phyloP scores from a whole-genome alignment of 2,113 vertebrate genomes.

The Marcusenius ussheri region DNA sequence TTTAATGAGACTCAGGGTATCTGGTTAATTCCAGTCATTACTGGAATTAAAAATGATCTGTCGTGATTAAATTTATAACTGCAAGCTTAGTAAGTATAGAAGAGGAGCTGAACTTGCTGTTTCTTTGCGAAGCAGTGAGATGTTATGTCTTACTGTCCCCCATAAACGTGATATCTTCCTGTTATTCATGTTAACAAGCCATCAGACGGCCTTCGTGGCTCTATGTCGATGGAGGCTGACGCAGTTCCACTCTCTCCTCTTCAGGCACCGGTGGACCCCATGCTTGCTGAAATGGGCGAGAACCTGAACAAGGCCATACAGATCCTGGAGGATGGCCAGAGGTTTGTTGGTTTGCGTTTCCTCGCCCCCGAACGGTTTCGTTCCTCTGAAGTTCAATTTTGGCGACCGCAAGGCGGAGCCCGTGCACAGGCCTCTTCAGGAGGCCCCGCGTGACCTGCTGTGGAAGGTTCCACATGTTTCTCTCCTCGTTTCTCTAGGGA shows the following conservation, averaged over 20 bases:
- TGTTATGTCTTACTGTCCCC: background rate
- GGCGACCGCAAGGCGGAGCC: background rate
- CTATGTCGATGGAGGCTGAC: background rate
- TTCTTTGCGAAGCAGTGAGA: background rate
- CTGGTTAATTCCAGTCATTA: background rate
- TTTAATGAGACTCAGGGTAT: background rate
- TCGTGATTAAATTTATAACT: background rate
- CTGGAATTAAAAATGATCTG: background rate
- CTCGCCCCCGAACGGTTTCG: background rate
- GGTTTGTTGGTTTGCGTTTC: conserved; percentile 49
- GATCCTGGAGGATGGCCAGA: conserved; percentile 76
- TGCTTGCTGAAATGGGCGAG: conserved; percentile 80
- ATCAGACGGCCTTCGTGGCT: background rate
- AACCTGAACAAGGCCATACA: conserved; percentile 88
- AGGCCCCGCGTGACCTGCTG: background rate
- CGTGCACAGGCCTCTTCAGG: background rate
- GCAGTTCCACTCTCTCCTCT: background rate
- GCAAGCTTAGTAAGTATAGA: background rate
- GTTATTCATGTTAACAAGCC: background rate
- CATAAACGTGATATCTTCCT: background rate
- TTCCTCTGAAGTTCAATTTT: background rate
- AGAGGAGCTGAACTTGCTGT: background rate
- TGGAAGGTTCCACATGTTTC: background rate
- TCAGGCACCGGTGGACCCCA: conserved; percentile 72
- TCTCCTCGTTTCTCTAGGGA: conserved; percentile 58